Percentiles rank a stretch among this genome's conserved stretches.
Conservation (phyloP, 2,797 vertebrate species). For the Balearica regulorum region DNA sequence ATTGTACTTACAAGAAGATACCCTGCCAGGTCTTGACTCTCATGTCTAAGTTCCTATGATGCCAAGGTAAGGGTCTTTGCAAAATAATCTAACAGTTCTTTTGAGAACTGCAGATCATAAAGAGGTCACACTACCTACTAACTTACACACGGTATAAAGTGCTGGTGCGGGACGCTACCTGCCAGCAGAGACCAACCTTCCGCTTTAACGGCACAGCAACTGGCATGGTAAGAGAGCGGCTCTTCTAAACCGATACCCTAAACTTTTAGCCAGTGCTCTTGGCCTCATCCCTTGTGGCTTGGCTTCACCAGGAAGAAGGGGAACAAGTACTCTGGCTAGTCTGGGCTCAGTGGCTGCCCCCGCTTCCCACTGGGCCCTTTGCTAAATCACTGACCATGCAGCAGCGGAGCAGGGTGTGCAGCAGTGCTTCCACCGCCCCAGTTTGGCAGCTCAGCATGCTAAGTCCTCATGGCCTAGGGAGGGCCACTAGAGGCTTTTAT, state of each 20-base stretch:
- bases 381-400: neutral
- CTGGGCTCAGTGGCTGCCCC: neutral
- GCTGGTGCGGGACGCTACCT: neutral
- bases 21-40: neutral
- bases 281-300: neutral
- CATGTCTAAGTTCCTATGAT: rapidly evolving
- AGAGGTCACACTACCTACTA: neutral
- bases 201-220: neutral
- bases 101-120: neutral
- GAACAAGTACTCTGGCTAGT: rapidly evolving
- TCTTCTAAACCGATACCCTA: neutral
- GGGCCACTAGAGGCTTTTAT: neutral
- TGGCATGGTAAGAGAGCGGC: rapidly evolving
- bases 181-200: neutral
- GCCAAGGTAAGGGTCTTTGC: neutral
- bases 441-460: neutral
- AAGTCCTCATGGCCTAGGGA: neutral
- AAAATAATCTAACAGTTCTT: neutral
- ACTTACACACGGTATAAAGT: neutral
- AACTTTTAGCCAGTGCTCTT: neutral
- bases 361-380: neutral
- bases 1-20: neutral
- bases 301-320: neutral
- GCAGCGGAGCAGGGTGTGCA: neutral
- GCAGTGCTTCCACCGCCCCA: neutral